These are phyloP conservation scores for Drosophila parabipectinata DNA, from an alignment of 1,140 invertebrate species.

Conservation along the genomic window DNA sequence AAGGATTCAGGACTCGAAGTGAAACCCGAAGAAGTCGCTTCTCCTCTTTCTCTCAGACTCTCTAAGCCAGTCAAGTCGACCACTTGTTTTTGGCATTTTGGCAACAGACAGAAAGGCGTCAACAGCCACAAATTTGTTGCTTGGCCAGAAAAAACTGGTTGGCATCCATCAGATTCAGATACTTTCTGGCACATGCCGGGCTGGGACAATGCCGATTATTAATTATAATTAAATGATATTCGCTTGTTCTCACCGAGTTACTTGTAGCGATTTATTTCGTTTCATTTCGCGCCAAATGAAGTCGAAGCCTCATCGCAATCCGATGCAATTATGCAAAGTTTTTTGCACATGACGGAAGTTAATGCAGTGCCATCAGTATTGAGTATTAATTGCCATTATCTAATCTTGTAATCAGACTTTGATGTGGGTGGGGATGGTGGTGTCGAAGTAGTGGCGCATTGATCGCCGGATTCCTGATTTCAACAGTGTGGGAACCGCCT, in stretches of 20 bases:
- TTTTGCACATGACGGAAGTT: conserved; percentile 68
- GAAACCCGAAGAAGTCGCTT: neutral
- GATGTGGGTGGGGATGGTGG: neutral
- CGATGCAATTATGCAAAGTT: conserved; percentile 74
- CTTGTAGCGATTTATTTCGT: conserved; percentile 33
- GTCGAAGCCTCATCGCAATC: conserved; percentile 45
- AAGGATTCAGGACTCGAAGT: conserved; percentile 9
- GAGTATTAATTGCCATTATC: conserved; percentile 65
- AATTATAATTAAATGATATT: conserved; percentile 50
- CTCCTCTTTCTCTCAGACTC: neutral
- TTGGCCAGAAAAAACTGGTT: conserved; percentile 39
- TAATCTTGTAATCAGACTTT: conserved; percentile 50
- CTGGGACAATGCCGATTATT: conserved; percentile 39
- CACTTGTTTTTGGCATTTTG: conserved; percentile 29
- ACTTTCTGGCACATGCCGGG: conserved; percentile 25
- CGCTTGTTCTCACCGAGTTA: conserved; percentile 38
- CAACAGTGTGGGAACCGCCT: conserved; percentile 20
- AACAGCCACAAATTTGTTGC: neutral
- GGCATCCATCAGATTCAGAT: conserved; percentile 34
- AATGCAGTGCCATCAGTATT: conserved; percentile 52
- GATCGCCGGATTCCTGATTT: conserved; percentile 2
- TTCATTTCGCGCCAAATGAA: conserved; percentile 11
- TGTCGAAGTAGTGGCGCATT: conserved; percentile 25
- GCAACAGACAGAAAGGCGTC: conserved; percentile 58
- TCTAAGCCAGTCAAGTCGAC: too few species aligned